Evolutionary conservation across 2,888 invertebrate genomes (phyloP), one percentile per base, ranked within the genome.

Genomic region (Nomada lathburiana): DNA sequence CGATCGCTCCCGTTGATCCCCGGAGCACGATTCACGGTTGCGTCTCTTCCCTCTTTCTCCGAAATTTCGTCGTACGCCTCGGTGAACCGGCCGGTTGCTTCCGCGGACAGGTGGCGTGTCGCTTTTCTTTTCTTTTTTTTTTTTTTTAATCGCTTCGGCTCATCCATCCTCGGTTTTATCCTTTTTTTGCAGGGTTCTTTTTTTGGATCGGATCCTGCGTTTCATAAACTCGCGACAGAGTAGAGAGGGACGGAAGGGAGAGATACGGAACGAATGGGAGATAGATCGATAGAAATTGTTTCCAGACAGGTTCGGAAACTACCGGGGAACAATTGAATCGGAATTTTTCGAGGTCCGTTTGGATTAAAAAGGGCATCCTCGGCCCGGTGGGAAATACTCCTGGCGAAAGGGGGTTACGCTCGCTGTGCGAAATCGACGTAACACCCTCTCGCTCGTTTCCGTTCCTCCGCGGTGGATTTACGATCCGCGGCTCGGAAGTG

Each of bases 221-320:
- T 82, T 63, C 59, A 77, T 73, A 76, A 86, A 87, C 72, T 80
- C 77, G 78, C 69, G 65, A 20, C 69, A 44, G 50, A 68, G 57
- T 62, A 26, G 26, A 20, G 44, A 13, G 52, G 29, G 50, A 36
- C n/a, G 42, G 26, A 63, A 29, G 26, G 42, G 26, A 63, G 26
- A 29, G 44, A 62, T 55, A 47, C 53, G n/a, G 67, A 52, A 60
- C 47, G 60, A 13, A 50, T 67, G 50, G 60, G 52, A 60, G 72
- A 57, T 64, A 71, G 73, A 62, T 65, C 82, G 80, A 83, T 88
- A 78, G 81, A 85, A 89, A 89, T 88, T 89, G 80, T 81, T 87
- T 62, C 42, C 63, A 73, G 72, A 77, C 76, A 73, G 62, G 57
- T 75, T 76, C 62, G 75, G 60, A 63, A 63, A 76, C 68, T 36